Evolutionary conservation across 2,888 invertebrate genomes (phyloP).

Genomic region (Portevinia maculata): DNA sequence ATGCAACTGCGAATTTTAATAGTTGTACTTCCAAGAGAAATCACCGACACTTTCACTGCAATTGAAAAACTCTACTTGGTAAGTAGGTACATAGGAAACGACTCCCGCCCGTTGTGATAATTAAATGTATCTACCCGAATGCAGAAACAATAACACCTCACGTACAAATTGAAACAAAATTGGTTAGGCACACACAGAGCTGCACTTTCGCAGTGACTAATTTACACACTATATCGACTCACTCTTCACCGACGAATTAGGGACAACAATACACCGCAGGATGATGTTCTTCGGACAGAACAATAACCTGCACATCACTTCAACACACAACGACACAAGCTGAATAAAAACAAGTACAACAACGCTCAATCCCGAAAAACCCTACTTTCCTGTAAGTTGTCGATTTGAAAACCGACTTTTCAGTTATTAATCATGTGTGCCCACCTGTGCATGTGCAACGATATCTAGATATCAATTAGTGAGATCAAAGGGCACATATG

Average conservation of each 20-base stretch:
- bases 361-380: constrained; percentile 28
- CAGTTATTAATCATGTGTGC: constrained; percentile 68
- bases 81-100: constrained; percentile 15
- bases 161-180: constrained; percentile 8
- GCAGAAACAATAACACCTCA: not conserved
- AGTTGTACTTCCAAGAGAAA: no score
- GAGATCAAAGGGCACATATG: constrained; percentile 48
- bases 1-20: constrained; percentile 23
- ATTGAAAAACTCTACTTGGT: constrained; percentile 18
- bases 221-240: no score
- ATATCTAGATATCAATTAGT: constrained; percentile 67
- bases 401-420: constrained; percentile 47
- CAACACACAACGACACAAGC: not conserved
- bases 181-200: constrained; percentile 16
- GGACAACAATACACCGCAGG: not conserved
- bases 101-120: constrained; percentile 26
- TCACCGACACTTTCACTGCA: constrained; percentile 8
- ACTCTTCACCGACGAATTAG: not conserved
- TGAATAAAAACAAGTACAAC: not conserved
- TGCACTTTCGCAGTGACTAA: not conserved
- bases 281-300: not conserved
- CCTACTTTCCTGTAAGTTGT: constrained; percentile 52
- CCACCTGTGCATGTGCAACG: constrained; percentile 69
- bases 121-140: constrained; percentile 22
- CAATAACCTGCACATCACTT: not conserved